Conservation (phyloP, 2,888 invertebrate genomes). For the Macrosoma leucophasiata region DNA sequence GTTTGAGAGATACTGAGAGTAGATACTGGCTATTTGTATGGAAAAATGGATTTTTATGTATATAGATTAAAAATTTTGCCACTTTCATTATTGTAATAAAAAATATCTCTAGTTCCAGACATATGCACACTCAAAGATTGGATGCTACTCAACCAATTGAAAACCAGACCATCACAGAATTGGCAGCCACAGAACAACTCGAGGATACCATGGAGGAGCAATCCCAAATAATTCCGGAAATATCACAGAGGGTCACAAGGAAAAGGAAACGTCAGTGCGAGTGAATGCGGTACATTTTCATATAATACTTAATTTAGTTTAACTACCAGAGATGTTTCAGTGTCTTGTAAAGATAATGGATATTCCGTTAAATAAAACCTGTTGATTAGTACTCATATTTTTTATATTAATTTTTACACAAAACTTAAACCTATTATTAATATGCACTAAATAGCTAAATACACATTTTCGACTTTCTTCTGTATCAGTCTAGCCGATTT, state of each 20-base stretch:
- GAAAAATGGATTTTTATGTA: too few species aligned
- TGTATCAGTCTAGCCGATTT: slow-evolving; percentile 56
- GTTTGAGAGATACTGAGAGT: too few species aligned
- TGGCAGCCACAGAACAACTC: too few species aligned
- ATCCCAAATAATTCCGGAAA: slow-evolving; percentile 44
- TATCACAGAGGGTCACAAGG: slow-evolving; percentile 42
- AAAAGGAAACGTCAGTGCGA: slow-evolving; percentile 43
- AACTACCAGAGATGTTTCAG: not conserved
- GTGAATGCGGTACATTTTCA: too few species aligned
- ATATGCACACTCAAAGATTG: slow-evolving; percentile 31
- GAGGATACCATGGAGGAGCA: too few species aligned
- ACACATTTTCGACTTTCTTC: slow-evolving; percentile 63
- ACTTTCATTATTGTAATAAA: not conserved
- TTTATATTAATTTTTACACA: not conserved
- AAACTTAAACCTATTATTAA: not conserved
- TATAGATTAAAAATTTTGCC: not conserved
- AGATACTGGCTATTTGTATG: too few species aligned
- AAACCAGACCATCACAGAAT: slow-evolving; percentile 20
- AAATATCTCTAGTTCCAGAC: slow-evolving; percentile 40
- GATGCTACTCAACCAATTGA: slow-evolving; percentile 18
- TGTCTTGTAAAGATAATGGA: not conserved
- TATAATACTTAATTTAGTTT: not conserved
- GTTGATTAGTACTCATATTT: not conserved
- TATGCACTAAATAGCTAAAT: slow-evolving; percentile 50
- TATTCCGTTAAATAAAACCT: not conserved